Conservation (phyloP, 2,888 invertebrate genomes). For the Ecliptopera silaceata region DNA sequence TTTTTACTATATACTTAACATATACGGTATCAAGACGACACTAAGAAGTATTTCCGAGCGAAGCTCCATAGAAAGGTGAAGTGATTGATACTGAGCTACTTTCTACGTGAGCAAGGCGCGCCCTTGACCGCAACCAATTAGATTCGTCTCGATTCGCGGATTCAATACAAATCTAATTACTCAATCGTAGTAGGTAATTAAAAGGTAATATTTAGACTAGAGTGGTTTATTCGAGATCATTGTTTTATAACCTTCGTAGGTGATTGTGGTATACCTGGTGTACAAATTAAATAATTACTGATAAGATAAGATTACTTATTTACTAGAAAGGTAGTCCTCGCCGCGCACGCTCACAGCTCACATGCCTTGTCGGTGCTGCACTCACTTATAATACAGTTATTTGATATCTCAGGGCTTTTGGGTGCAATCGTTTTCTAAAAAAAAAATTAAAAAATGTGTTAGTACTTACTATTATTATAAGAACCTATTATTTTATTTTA, state of each 20-base stretch:
- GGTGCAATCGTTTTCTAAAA: slow-evolving; percentile 7
- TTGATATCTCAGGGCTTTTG: neutral
- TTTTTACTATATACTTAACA: no score
- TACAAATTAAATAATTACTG: no score
- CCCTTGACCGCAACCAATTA: slow-evolving; percentile 19
- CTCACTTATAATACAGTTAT: neutral
- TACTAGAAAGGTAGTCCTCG: no score
- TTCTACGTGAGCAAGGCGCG: slow-evolving; percentile 4
- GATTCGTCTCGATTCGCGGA: slow-evolving; percentile 4
- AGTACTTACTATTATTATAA: no score
- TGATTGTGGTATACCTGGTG: no score
- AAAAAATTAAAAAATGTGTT: neutral
- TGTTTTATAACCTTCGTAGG: neutral
- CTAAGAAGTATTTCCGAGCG: no score
- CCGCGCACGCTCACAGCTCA: no score
- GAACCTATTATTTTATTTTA: no score
- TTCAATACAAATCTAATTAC: neutral
- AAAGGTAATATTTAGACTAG: slow-evolving; percentile 8
- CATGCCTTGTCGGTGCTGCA: neutral
- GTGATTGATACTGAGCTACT: neutral
- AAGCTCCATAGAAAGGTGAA: no score
- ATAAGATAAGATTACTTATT: no score
- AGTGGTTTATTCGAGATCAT: slow-evolving; percentile 33
- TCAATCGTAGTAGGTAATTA: neutral
- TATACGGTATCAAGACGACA: no score